Percentiles rank a stretch among this genome's conserved stretches.
Conservation (phyloP, 2,797 vertebrate genomes). For the Phoxinus dragarum region DNA sequence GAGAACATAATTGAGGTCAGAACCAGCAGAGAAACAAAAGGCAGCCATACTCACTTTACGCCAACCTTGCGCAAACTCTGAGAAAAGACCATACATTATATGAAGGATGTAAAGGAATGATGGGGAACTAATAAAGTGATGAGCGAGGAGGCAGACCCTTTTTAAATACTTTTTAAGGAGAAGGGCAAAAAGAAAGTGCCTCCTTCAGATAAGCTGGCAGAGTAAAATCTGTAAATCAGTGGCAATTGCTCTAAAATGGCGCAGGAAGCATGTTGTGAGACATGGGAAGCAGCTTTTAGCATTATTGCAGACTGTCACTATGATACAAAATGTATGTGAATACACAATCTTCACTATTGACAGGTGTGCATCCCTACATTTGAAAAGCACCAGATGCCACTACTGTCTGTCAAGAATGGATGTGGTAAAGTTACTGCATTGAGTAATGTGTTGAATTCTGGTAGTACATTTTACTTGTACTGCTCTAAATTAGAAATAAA, state of each 20-base stretch:
- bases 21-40: conserved; percentile 48
- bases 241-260: background rate
- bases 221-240: background rate
- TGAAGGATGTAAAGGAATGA: conserved; percentile 28
- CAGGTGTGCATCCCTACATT: background rate
- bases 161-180: background rate
- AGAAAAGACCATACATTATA: conserved; percentile 40
- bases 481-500: background rate
- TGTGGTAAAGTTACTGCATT: background rate
- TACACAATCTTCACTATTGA: background rate
- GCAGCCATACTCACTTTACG: conserved; percentile 5
- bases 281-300: background rate
- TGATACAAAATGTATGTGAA: background rate
- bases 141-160: conserved; percentile 3
- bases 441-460: background rate
- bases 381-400: background rate
- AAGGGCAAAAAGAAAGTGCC: conserved; percentile 3
- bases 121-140: conserved; percentile 12
- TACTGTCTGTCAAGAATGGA: background rate
- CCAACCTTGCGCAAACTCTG: conserved; percentile 21
- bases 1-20: conserved; percentile 49
- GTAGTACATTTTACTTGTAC: background rate
- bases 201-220: background rate
- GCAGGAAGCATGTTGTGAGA: background rate
- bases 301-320: background rate